phyloP scores from a whole-genome alignment of 2,888 invertebrate species.

The Campoplex capitator region DNA sequence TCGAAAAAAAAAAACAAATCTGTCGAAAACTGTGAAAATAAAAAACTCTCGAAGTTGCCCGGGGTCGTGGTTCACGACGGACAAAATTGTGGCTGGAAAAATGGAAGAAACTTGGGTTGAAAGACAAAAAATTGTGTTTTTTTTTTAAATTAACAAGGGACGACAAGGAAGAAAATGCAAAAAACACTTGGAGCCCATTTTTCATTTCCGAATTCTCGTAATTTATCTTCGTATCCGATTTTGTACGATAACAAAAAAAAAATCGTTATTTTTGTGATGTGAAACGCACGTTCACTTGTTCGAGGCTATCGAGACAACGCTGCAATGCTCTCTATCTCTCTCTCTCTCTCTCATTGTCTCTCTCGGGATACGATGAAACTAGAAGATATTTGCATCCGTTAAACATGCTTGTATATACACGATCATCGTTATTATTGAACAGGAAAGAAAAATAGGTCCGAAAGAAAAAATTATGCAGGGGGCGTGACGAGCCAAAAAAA shows the following conservation, averaged over 20 bases:
- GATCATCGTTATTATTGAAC: neutral
- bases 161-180: neutral
- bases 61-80: too few species aligned
- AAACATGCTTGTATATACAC: constrained; percentile 1
- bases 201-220: constrained; percentile 7
- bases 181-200: neutral
- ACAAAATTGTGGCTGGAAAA: neutral
- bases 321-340: constrained; percentile 72
- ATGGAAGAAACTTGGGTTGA: neutral
- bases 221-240: constrained; percentile 16
- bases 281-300: constrained; percentile 73
- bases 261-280: constrained; percentile 46
- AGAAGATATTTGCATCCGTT: neutral
- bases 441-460: neutral
- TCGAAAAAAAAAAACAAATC: neutral
- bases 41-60: too few species aligned
- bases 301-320: constrained; percentile 77
- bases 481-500: neutral
- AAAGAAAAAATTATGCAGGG: neutral
- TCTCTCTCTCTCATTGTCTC: constrained; percentile 66
- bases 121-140: too few species aligned
- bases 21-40: neutral
- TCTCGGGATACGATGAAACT: constrained; percentile 57
- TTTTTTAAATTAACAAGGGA: neutral
- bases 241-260: constrained; percentile 9